Evolutionary conservation across 2,113 vertebrate species (phyloP), one percentile per base, ranked within the genome.

Genomic region (Thalassarche chlororhynchos): DNA sequence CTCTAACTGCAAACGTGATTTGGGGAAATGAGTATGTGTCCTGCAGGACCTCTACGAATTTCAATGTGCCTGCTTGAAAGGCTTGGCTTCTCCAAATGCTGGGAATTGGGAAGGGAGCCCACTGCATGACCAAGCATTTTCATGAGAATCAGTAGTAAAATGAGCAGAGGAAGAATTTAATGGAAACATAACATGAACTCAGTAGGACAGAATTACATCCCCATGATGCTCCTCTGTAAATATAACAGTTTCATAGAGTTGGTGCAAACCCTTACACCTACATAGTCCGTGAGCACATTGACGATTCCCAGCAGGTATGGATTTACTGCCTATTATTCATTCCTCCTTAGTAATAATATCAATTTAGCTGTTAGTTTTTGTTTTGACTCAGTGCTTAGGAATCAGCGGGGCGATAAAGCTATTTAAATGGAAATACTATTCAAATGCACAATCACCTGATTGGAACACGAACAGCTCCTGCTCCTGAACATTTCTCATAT

Each of bases 371-470:
- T 96, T 95, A 87, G 90, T 91, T 93, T 75, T 96, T 94, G 55
- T 96, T 91, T 91, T 90, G 85, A 97, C 96, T 98, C 92, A 83
- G 72, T 92, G 92, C 96, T 97, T 97, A 93, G 92, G 84, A 90
- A 96, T 96, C 97, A 97, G 90, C 79, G 3, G 93, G 95, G 75
- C 68, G 81, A 94, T 96, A 97, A 97, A 97, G 44, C 82, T 85
- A 93, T 87, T 96, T 94, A 94, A 96, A 90, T 84, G 91, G 95
- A 94, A 89, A 95, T 95, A 94, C 81, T 90, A 96, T 95, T 95
- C 89, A 96, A 90, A 97, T 93, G 80, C 93, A 95, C 93, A 87
- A 89, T 97, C 89, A 92, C 64, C 69, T 90, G 24, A 91, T 90
- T 80, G 68, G 68, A 96, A 91, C 80, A 93, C 2, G 91, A 72